Conservation (phyloP, 2,888 invertebrate species). For the Eupelmus urozonus region DNA sequence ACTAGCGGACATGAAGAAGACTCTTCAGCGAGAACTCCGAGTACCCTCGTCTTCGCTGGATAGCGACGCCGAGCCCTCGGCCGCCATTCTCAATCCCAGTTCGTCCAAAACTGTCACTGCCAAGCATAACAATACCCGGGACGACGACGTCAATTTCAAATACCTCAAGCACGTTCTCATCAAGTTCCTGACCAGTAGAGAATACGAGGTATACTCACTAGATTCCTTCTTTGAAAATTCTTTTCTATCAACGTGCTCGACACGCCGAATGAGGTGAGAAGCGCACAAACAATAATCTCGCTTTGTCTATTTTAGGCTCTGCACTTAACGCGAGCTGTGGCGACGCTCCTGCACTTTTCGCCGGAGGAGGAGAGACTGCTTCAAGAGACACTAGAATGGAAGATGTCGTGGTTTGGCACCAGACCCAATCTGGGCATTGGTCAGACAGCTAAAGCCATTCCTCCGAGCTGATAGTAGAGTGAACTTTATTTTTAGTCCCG, state of each 20-base stretch:
- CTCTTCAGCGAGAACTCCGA: slow-evolving; percentile 90
- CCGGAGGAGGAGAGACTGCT: slow-evolving; percentile 92
- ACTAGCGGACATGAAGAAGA: slow-evolving; percentile 93
- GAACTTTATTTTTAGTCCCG: slow-evolving; percentile 35
- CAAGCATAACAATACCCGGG: slow-evolving; percentile 73
- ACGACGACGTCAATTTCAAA: slow-evolving; percentile 87
- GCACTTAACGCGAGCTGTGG: slow-evolving; percentile 92
- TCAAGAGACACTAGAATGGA: slow-evolving; percentile 87
- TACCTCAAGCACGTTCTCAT: slow-evolving; percentile 96
- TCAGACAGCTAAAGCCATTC: slow-evolving; percentile 80
- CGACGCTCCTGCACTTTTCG: slow-evolving; percentile 89
- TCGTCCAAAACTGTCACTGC: slow-evolving; percentile 78
- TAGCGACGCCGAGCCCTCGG: slow-evolving; percentile 80
- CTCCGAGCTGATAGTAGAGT: slow-evolving; percentile 80
- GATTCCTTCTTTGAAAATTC: background rate
- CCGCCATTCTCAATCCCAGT: slow-evolving; percentile 83
- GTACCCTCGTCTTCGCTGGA: slow-evolving; percentile 78
- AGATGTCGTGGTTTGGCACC: slow-evolving; percentile 85
- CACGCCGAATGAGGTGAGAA: no score
- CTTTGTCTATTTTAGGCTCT: slow-evolving; percentile 83
- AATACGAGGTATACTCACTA: slow-evolving; percentile 80
- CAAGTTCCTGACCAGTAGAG: slow-evolving; percentile 93
- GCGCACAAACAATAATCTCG: background rate
- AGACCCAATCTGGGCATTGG: slow-evolving; percentile 80
- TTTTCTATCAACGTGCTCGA: slow-evolving; percentile 5